phyloP scores from a whole-genome alignment of 1,140 invertebrate genomes.

The Pollicipes pollicipes region DNA sequence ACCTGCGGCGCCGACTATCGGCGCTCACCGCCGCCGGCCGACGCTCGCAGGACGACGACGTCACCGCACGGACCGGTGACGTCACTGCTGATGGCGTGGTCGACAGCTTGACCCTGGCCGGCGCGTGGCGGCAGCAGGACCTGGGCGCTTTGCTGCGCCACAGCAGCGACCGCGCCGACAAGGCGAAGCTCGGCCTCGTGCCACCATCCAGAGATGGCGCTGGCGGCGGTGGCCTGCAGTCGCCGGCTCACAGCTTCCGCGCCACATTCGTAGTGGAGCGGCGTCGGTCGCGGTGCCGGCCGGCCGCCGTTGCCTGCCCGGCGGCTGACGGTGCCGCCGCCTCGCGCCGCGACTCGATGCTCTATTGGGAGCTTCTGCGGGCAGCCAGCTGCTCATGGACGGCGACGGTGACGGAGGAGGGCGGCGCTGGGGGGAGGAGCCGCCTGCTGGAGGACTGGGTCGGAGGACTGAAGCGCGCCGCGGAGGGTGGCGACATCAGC shows the following conservation, averaged over 20 bases:
- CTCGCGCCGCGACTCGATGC: not conserved
- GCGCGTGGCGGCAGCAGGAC: not conserved
- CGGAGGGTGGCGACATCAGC: no score
- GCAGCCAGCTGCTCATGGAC: no score
- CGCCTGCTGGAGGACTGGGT: no score
- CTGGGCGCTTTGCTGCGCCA: not conserved
- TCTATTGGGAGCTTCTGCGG: not conserved
- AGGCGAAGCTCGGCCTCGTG: not conserved
- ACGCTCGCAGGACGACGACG: no score
- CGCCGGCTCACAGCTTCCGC: not conserved
- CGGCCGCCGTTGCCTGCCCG: no score
- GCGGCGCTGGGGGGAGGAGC: no score
- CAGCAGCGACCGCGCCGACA: not conserved
- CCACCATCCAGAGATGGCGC: not conserved
- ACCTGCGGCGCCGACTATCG: not conserved
- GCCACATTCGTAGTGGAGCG: not conserved
- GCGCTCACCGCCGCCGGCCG: no score
- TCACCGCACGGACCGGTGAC: no score
- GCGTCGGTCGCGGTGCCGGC: not conserved
- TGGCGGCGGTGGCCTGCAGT: no score
- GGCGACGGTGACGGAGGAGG: not conserved
- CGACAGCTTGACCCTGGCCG: not conserved
- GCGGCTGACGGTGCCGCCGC: no score
- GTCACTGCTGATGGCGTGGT: no score
- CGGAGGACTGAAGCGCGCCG: no score